phyloP scores from a whole-genome alignment of 1,140 invertebrate genomes.

The Lerema accius region DNA sequence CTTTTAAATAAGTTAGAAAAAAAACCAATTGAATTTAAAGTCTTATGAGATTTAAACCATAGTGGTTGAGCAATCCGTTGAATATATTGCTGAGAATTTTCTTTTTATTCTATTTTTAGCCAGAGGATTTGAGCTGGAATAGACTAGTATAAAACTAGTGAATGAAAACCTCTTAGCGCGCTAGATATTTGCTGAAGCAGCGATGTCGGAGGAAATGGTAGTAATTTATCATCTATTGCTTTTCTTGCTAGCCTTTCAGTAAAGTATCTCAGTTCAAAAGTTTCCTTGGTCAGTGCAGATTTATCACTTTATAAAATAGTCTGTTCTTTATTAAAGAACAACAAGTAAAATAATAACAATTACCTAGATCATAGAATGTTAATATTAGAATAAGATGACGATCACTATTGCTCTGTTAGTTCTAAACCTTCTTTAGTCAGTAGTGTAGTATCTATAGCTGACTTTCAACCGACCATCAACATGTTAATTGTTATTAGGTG shows the following conservation, averaged over 20 bases:
- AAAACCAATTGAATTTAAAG: too few species aligned
- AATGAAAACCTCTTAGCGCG: slow-evolving; percentile 21
- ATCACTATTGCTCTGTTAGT: too few species aligned
- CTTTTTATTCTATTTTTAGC: background rate
- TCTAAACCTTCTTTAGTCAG: too few species aligned
- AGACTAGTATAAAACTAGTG: slow-evolving; percentile 6
- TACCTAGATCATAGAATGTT: too few species aligned
- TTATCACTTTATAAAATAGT: slow-evolving; percentile 27
- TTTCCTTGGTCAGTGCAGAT: slow-evolving; percentile 18
- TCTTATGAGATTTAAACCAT: too few species aligned
- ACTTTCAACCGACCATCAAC: too few species aligned
- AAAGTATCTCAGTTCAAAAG: slow-evolving; percentile 6
- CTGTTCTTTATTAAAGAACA: background rate
- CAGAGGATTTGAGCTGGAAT: background rate
- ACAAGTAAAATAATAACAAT: too few species aligned
- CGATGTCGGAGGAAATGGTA: slow-evolving; percentile 21
- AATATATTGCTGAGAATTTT: background rate
- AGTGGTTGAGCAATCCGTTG: too few species aligned
- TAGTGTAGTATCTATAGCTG: too few species aligned
- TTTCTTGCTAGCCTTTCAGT: slow-evolving; percentile 26
- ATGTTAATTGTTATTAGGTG: too few species aligned
- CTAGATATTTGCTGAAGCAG: slow-evolving; percentile 28
- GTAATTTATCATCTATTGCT: slow-evolving; percentile 31
- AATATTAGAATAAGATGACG: too few species aligned
- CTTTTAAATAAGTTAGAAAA: too few species aligned